phyloP scores from a whole-genome alignment of 2,888 invertebrate species.

The Calephelis perditalis region DNA sequence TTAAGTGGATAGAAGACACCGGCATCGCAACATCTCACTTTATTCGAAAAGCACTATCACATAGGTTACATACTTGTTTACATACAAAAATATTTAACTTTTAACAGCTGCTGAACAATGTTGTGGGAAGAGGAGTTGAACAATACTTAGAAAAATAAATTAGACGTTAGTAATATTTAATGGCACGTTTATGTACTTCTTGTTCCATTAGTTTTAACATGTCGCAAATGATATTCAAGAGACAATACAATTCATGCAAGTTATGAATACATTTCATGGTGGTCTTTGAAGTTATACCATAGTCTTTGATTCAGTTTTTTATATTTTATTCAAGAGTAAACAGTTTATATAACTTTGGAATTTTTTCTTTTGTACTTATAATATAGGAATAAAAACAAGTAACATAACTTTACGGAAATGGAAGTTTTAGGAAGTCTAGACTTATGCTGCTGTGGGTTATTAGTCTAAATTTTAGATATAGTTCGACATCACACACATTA shows the following conservation, averaged over 20 bases:
- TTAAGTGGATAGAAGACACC: conserved; percentile 66
- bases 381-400: too few species aligned
- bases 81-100: conserved; percentile 64
- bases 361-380: too few species aligned
- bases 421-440: too few species aligned
- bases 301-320: too few species aligned
- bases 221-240: conserved; percentile 9
- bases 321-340: too few species aligned
- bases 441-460: too few species aligned
- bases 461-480: too few species aligned
- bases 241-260: background rate
- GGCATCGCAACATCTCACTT: conserved; percentile 51
- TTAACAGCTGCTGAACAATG: conserved; percentile 48
- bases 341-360: too few species aligned
- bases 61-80: conserved; percentile 55
- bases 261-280: too few species aligned
- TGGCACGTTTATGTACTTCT: conserved; percentile 66
- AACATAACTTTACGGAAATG: too few species aligned
- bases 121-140: conserved; percentile 32
- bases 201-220: conserved; percentile 30
- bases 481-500: too few species aligned
- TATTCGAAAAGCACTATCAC: conserved; percentile 62
- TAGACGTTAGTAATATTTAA: conserved; percentile 41
- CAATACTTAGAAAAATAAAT: conserved; percentile 24
- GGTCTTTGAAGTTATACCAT: too few species aligned